Evolutionary conservation across 2,113 vertebrate species (phyloP).

Genomic region (Hyaena hyaena): DNA sequence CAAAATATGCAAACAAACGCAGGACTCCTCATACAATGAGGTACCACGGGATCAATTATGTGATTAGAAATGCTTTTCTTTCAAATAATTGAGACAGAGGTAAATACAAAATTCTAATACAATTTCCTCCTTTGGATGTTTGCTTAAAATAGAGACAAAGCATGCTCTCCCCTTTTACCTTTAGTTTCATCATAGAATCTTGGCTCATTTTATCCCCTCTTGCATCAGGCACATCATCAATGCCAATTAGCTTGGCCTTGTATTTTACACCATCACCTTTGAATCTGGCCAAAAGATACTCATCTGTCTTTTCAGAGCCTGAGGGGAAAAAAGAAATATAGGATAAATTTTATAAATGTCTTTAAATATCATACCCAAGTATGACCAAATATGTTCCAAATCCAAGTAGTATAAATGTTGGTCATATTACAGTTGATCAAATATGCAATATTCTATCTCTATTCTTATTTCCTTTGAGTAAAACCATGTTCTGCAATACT

Average conservation of each 20-base stretch:
- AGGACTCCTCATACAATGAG: background rate
- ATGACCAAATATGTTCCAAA: background rate
- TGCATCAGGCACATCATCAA: conserved; percentile 95
- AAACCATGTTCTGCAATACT: background rate
- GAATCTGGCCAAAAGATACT: conserved; percentile 94
- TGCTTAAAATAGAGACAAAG: background rate
- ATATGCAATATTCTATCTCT: background rate
- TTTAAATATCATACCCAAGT: background rate
- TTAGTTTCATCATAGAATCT: conserved; percentile 99
- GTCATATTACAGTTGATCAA: background rate
- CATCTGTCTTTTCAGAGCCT: conserved; percentile 95
- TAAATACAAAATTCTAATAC: background rate
- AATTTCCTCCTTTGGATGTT: background rate
- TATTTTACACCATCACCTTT: conserved; percentile 96
- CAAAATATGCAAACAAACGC: background rate
- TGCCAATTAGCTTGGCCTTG: conserved; percentile 97
- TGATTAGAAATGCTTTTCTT: background rate
- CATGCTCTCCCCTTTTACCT: conserved; percentile 86
- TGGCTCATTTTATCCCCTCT: conserved; percentile 99
- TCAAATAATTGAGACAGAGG: background rate
- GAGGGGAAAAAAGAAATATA: conserved; percentile 32
- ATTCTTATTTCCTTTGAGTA: background rate
- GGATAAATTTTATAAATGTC: background rate
- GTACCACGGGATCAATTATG: background rate
- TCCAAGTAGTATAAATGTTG: background rate